Evolutionary conservation across 2,113 vertebrate species (phyloP), one percentile per base, ranked within the genome.

Genomic region (Grus americana): DNA sequence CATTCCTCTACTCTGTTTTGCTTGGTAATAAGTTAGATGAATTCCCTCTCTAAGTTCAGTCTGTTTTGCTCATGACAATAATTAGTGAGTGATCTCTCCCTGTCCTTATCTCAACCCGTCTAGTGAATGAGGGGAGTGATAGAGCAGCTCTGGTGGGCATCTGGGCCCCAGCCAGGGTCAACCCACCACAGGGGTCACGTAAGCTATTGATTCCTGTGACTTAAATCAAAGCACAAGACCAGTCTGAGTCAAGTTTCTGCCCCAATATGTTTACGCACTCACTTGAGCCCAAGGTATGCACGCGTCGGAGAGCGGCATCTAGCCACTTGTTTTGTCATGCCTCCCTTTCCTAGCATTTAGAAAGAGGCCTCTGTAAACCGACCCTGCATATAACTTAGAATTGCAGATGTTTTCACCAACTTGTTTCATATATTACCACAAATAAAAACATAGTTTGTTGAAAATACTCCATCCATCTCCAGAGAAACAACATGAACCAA

Each of bases 261-360:
- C 63, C 19, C 15, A 46, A 26, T 12, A 34, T 6, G 4, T 55
- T 79, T 34, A 40, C 3, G 3, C 10, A 40, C 18, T 54, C 18
- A 29, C 42, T n/a, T 9, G 7, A 80, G 40, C 12, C 10, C 2
- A 1, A 78, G n/a, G 15, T 34, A 76, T 5, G n/a, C 9, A 40
- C 3, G 2, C 1, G 0, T 5, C 13, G 7, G 21, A 21, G 2
- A 20, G 32, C 17, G 55, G 11, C 47, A 54, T 44, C 50, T 21
- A 44, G 10, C 19, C 18, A 30, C 16, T 59, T 30, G 9, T 52
- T 91, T 46, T 38, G 29, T 5, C 6, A 11, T 55, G 11, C 30
- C 15, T 38, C 22, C 30, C 22, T 78, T 50, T 29, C 67, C 14
- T 1, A 46, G 22, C 29, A 55, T 19, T 61, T 47, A 75, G 32